phyloP scores from a whole-genome alignment of 2,888 invertebrate species.

The Corbicula japonica region DNA sequence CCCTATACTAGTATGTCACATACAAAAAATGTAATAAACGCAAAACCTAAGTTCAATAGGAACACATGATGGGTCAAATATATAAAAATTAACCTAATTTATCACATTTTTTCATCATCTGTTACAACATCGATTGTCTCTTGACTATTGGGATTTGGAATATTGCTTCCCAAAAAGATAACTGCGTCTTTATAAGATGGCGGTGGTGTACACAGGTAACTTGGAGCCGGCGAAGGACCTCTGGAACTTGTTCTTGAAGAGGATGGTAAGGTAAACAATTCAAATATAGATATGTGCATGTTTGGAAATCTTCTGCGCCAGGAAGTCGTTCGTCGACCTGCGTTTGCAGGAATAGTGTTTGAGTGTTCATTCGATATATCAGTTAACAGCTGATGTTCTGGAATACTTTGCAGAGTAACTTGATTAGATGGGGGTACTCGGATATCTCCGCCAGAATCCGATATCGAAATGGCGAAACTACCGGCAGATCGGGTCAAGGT shows the following conservation, averaged over 20 bases:
- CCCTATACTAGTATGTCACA: too few relatives aligned
- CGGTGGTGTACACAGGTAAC: conserved; percentile 57
- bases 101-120: too few relatives aligned
- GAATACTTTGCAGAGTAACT: neutral
- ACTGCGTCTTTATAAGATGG: conserved; percentile 56
- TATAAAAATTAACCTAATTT: too few relatives aligned
- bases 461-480: neutral
- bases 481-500: too few relatives aligned
- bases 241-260: conserved; percentile 10
- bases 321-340: neutral
- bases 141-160: too few relatives aligned
- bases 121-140: too few relatives aligned
- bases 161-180: conserved; percentile 42
- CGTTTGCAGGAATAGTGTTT: too few relatives aligned
- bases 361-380: too few relatives aligned
- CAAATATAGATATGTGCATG: conserved; percentile 62
- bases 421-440: neutral
- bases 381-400: conserved; percentile 4
- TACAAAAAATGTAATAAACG: too few relatives aligned
- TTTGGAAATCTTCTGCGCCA: conserved; percentile 46
- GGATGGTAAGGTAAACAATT: conserved; percentile 36
- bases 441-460: conserved; percentile 13
- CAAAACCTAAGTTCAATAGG: too few relatives aligned
- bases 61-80: too few relatives aligned
- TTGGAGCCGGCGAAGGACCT: conserved; percentile 35